Percentiles rank a stretch among this genome's conserved stretches.
Conservation (phyloP, 1,140 invertebrate genomes). For the Zaprionus nigranus region DNA sequence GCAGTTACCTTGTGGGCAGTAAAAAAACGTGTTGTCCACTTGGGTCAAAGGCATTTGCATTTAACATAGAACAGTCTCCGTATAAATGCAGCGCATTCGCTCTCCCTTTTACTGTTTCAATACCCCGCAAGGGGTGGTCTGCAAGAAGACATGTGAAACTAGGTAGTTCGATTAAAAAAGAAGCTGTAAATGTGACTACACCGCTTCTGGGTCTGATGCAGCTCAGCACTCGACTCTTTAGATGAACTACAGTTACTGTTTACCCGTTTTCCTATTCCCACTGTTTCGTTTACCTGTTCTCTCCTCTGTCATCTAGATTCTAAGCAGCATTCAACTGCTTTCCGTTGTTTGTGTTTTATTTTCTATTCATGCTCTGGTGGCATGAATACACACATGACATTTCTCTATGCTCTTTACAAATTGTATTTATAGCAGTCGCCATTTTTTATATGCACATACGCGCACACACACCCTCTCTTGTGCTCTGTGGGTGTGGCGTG, state of each 20-base stretch:
- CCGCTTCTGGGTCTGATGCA: background rate
- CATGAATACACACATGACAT: conserved; percentile 59
- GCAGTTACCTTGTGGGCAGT: background rate
- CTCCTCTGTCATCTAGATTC: background rate
- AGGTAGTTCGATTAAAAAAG: background rate
- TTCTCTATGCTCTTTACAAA: conserved; percentile 65
- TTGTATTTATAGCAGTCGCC: conserved; percentile 75
- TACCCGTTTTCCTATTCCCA: background rate
- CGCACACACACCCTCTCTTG: background rate
- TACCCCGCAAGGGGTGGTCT: background rate
- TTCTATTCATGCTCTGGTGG: conserved; percentile 31
- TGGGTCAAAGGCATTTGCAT: background rate
- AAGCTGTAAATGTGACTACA: background rate
- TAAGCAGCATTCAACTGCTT: conserved; percentile 9
- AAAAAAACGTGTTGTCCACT: background rate
- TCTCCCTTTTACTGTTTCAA: background rate
- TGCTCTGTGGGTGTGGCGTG: conserved; percentile 56
- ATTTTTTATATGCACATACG: conserved; percentile 52
- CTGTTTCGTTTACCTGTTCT: background rate
- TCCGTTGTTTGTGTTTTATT: conserved; percentile 23
- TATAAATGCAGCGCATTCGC: background rate
- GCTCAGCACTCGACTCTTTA: background rate
- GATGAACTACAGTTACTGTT: background rate
- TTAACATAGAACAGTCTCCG: background rate
- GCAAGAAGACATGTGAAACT: background rate